These are phyloP conservation scores for Coregonus ussuriensis DNA, from an alignment of 2,797 vertebrate species.

Conservation along the genomic window DNA sequence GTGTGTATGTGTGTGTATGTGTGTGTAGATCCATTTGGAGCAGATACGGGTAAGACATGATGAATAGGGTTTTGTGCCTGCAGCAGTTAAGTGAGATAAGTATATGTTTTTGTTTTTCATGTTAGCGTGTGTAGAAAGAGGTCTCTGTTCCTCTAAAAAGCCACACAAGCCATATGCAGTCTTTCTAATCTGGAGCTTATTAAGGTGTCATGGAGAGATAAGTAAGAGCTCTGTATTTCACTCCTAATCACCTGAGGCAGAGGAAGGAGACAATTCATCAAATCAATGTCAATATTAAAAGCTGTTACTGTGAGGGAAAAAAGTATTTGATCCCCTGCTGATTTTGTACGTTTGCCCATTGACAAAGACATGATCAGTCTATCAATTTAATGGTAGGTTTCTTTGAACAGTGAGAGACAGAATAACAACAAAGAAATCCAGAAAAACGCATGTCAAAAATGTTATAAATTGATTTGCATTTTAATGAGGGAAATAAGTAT, in stretches of 20 bases:
- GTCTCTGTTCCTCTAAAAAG: not conserved
- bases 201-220: not conserved
- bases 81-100: not conserved
- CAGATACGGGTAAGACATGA: not conserved
- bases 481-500: no score
- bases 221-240: not conserved
- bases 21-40: not conserved
- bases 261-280: not conserved
- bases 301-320: not conserved
- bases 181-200: not conserved
- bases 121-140: not conserved
- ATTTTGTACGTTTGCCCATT: no score
- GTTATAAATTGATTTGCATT: no score
- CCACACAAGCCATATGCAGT: not conserved
- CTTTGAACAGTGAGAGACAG: no score
- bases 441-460: no score
- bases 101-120: not conserved
- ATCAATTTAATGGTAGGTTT: no score
- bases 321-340: no score
- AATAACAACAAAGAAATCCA: no score
- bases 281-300: not conserved
- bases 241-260: not conserved
- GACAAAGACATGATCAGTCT: no score
- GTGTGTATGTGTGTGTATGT: conserved; percentile 21
- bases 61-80: conserved; percentile 9